Evolutionary conservation across 2,797 vertebrate species (phyloP).

Genomic region (Tapirus indicus): DNA sequence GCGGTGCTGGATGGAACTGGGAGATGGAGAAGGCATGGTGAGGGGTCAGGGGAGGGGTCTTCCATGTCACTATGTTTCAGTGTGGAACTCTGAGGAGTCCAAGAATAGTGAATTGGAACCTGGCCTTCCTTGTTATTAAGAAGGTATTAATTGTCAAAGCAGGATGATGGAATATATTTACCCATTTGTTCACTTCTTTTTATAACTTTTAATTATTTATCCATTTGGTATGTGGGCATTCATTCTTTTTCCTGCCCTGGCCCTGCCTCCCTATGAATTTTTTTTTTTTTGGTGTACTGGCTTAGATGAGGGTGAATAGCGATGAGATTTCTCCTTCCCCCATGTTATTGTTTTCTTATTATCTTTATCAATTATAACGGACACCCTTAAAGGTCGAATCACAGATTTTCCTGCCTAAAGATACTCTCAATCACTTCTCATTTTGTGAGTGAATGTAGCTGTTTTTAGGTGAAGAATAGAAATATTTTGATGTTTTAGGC

Average conservation of each 20-base stretch:
- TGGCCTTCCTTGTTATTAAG: background rate
- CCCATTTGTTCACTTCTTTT: background rate
- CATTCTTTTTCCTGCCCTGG: background rate
- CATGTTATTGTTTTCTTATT: background rate
- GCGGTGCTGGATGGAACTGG: background rate
- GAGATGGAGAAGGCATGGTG: background rate
- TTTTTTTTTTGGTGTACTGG: background rate
- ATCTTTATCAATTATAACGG: background rate
- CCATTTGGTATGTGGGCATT: background rate
- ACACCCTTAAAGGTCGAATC: background rate
- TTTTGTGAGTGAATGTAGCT: slow-evolving; percentile 30
- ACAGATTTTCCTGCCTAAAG: background rate
- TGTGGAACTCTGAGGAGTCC: background rate
- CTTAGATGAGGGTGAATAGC: background rate
- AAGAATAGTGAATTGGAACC: background rate
- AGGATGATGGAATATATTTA: background rate
- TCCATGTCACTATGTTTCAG: rapidly evolving
- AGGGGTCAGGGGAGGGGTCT: background rate
- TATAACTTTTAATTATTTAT: background rate
- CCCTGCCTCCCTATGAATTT: background rate
- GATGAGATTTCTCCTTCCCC: rapidly evolving
- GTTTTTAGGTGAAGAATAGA: slow-evolving; percentile 53
- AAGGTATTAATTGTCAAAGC: background rate
- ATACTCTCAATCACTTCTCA: background rate
- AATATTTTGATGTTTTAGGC: background rate